Evolutionary conservation across 2,113 vertebrate genomes (phyloP), one percentile per base, ranked within the genome.

Genomic region (Myotis brandtii): DNA sequence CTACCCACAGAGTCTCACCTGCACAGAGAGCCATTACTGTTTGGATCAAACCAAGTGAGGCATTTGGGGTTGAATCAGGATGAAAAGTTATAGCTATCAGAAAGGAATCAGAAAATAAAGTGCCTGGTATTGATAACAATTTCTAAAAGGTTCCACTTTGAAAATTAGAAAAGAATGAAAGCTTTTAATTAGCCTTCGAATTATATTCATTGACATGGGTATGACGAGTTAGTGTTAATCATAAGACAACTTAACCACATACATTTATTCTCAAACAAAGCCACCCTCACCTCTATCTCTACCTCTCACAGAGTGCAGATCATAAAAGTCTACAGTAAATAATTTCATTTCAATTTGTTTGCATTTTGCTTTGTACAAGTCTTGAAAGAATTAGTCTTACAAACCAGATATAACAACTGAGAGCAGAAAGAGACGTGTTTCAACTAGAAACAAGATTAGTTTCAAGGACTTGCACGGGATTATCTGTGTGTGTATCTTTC

Each of bases 341-440:
- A 62, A 87, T 89, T 82, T 95, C 11, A 40, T 93, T 40, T 91
- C 30, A 70, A 37, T 75, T 73, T 85, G 80, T 96, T 95, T 96
- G 86, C 64, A 81, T 84, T 95, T 80, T 89, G 1, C 21, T 90
- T 94, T 95, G 21, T 94, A 79, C 4, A 85, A 67, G 73, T 92
- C 64, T 93, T 95, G 18, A 76, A 84, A 87, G 32, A 87, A 90
- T 87, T 96, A 86, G 34, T 67, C 46, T 92, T 85, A 66, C 25
- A 90, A 90, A 92, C 95, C 27, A 94, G 91, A 91, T 70, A 82
- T 27, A 52, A 85, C 32, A 67, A 83, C 13, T 85, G 67, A 79
- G 46, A 83, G 6, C 48, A 23, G 81, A 94, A 84, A 40, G 14
- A 84, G 73, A 4, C 8, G 10, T 76, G 77, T 77, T 82, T 88